Percentiles rank a stretch among this genome's conserved stretches.
Evolutionary conservation across 2,888 invertebrate species (phyloP).

Genomic region (Phragmatobia fuliginosa): DNA sequence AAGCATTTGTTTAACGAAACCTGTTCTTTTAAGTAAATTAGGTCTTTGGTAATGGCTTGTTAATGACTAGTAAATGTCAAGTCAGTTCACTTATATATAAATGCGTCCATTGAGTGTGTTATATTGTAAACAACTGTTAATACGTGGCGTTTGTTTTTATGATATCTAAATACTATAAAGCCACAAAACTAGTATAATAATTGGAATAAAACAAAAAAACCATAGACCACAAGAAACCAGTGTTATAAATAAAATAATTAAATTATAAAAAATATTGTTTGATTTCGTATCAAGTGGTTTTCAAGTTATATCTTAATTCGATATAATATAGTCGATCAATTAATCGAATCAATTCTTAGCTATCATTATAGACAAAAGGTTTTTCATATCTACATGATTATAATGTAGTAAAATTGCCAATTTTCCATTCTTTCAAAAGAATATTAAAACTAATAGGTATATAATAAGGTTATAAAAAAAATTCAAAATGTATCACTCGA

Average conservation of each 20-base stretch:
- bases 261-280: neutral
- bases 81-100: neutral
- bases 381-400: too few species aligned
- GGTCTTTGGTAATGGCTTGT: neutral
- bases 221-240: neutral
- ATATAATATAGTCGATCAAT: neutral
- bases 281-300: neutral
- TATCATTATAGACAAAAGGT: neutral
- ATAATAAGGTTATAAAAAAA: too few species aligned
- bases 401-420: too few species aligned
- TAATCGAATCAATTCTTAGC: neutral
- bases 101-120: neutral
- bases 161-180: neutral
- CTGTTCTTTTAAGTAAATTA: neutral
- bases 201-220: constrained; percentile 9
- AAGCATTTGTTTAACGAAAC: neutral
- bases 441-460: too few species aligned
- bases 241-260: neutral
- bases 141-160: neutral
- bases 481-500: too few species aligned
- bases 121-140: neutral
- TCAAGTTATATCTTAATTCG: neutral
- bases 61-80: neutral
- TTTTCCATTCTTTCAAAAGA: too few species aligned
- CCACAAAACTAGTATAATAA: neutral